phyloP scores from a whole-genome alignment of 2,888 invertebrate species.

The Brachylomia viminalis region DNA sequence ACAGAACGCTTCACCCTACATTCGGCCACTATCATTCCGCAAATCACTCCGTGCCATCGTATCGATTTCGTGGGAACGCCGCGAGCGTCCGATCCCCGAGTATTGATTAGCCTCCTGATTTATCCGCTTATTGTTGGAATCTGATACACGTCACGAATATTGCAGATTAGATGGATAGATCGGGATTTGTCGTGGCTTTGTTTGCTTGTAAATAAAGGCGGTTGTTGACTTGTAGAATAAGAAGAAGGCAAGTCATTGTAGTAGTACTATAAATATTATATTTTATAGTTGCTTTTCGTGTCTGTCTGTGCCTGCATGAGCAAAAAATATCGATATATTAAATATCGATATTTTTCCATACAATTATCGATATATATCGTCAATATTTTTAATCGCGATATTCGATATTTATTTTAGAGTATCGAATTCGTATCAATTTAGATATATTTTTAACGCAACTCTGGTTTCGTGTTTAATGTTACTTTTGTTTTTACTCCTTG shows the following conservation, averaged over 20 bases:
- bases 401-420: too few relatives aligned
- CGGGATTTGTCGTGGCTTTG: slow-evolving; percentile 57
- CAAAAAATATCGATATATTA: too few relatives aligned
- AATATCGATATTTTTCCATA: too few relatives aligned
- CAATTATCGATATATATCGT: too few relatives aligned
- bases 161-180: slow-evolving; percentile 55
- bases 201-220: slow-evolving; percentile 47
- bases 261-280: too few relatives aligned
- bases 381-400: too few relatives aligned
- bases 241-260: slow-evolving; percentile 8
- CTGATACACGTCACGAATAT: slow-evolving; percentile 79
- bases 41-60: slow-evolving; percentile 62
- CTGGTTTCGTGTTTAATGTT: too few relatives aligned
- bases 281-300: too few relatives aligned
- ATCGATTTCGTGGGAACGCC: slow-evolving; percentile 83
- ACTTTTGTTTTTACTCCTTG: too few relatives aligned
- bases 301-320: too few relatives aligned
- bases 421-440: too few relatives aligned
- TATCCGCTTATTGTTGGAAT: slow-evolving; percentile 77
- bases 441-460: too few relatives aligned
- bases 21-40: slow-evolving; percentile 74
- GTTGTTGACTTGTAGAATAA: slow-evolving; percentile 34
- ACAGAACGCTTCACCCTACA: slow-evolving; percentile 53
- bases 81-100: slow-evolving; percentile 72
- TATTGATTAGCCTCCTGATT: slow-evolving; percentile 80